Evolutionary conservation across 2,888 invertebrate genomes (phyloP).

Genomic region (Drosophila maculinotata): DNA sequence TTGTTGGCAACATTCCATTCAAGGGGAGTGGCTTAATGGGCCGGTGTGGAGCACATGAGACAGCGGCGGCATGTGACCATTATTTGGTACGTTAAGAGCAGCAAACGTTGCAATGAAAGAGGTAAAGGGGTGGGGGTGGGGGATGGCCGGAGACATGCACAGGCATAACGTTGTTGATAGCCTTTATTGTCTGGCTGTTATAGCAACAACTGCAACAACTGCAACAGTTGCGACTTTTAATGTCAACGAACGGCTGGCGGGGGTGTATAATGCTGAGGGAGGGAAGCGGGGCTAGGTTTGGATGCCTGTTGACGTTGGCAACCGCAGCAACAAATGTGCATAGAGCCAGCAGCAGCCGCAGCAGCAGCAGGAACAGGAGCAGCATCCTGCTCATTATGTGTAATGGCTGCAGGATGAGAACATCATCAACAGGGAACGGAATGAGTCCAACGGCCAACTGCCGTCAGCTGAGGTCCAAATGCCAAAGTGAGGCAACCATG

Average conservation of each 20-base stretch:
- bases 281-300: not conserved
- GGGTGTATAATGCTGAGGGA: not conserved
- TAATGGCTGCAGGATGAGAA: conserved; percentile 64
- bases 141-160: conserved; percentile 23
- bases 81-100: conserved; percentile 61
- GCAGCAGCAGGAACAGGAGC: conserved; percentile 29
- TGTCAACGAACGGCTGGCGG: conserved; percentile 60
- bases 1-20: conserved; percentile 36
- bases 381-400: conserved; percentile 73
- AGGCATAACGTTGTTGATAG: conserved; percentile 59
- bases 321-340: conserved; percentile 77
- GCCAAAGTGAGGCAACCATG: conserved; percentile 55
- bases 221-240: conserved; percentile 68
- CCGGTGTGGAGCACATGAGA: conserved; percentile 43
- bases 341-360: conserved; percentile 36
- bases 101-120: conserved; percentile 20
- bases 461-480: conserved; percentile 43
- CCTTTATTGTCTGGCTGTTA: conserved; percentile 70
- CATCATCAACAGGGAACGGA: conserved; percentile 21
- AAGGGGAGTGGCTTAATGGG: conserved; percentile 54
- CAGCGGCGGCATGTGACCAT: conserved; percentile 58
- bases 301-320: conserved; percentile 64
- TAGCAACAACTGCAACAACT: conserved; percentile 57
- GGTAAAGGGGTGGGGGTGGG: not conserved
- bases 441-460: conserved; percentile 9